These are phyloP conservation scores for Pandemis corylana DNA, from an alignment of 2,888 invertebrate genomes.

Conservation along the genomic window DNA sequence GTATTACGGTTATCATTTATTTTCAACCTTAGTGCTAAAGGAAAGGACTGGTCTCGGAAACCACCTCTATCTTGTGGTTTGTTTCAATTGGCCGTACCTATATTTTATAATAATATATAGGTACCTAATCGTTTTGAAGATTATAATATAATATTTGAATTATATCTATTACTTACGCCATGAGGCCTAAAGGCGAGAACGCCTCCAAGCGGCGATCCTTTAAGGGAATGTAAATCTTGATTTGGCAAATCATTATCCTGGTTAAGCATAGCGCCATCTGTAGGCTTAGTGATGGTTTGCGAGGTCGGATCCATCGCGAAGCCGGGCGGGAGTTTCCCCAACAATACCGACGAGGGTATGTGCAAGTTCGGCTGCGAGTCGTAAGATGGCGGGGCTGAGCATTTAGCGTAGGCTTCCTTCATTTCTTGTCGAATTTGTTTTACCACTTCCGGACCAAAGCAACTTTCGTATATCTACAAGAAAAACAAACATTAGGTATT, in stretches of 20 bases:
- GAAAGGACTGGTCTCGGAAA: too few relatives aligned
- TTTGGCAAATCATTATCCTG: slow-evolving; percentile 66
- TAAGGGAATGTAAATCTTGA: slow-evolving; percentile 68
- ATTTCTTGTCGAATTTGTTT: slow-evolving; percentile 88
- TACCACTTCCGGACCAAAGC: slow-evolving; percentile 88
- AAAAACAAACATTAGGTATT: slow-evolving; percentile 46
- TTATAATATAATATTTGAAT: neutral
- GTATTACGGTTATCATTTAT: too few relatives aligned
- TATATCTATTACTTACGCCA: slow-evolving; percentile 65
- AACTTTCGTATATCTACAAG: slow-evolving; percentile 88
- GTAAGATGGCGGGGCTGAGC: slow-evolving; percentile 82
- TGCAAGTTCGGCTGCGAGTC: slow-evolving; percentile 68
- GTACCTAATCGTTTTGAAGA: neutral
- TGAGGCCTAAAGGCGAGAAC: slow-evolving; percentile 84
- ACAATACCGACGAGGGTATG: slow-evolving; percentile 68
- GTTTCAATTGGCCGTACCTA: neutral
- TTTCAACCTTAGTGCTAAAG: too few relatives aligned
- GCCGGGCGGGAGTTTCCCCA: slow-evolving; percentile 75
- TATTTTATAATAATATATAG: neutral
- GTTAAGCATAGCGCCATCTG: slow-evolving; percentile 72
- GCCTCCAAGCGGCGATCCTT: slow-evolving; percentile 78
- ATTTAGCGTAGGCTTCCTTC: slow-evolving; percentile 87
- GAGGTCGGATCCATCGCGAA: slow-evolving; percentile 76
- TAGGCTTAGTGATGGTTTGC: slow-evolving; percentile 75
- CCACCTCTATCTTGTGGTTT: too few relatives aligned